Conservation (phyloP, 1,140 invertebrate species). For the Chlorops oryzae region DNA sequence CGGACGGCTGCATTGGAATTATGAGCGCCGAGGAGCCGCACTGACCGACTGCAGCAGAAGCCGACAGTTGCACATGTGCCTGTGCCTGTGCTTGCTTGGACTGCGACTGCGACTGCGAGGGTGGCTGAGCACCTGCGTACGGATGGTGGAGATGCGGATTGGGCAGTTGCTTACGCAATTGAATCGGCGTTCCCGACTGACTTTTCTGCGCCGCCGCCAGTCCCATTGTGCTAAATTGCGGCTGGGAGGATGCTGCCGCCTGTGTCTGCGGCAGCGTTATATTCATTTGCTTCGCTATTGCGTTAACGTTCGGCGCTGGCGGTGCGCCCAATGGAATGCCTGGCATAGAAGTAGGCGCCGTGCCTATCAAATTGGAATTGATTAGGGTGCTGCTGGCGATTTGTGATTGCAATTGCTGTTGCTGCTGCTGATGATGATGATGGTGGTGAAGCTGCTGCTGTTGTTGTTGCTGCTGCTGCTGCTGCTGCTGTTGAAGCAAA, state of each 20-base stretch:
- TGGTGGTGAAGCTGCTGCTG: conserved; percentile 28
- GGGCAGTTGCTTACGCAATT: conserved; percentile 41
- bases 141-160: conserved; percentile 46
- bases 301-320: conserved; percentile 40
- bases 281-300: conserved; percentile 46
- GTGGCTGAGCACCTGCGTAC: conserved; percentile 21
- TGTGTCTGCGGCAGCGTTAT: conserved; percentile 28
- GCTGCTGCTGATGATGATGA: conserved; percentile 30
- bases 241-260: conserved; percentile 19
- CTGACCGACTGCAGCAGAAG: conserved; percentile 23
- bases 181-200: conserved; percentile 25
- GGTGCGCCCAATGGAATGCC: conserved; percentile 37
- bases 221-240: conserved; percentile 43
- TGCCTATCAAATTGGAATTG: conserved; percentile 29
- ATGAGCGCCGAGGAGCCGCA: conserved; percentile 37
- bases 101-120: conserved; percentile 8
- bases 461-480: conserved; percentile 31
- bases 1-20: conserved; percentile 44
- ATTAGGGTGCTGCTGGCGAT: conserved; percentile 38
- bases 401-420: conserved; percentile 32
- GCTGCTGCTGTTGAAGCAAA: conserved; percentile 31
- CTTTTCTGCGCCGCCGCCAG: conserved; percentile 31
- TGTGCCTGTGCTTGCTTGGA: conserved; percentile 1
- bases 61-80: conserved; percentile 18
- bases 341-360: conserved; percentile 20